A percentile compares a stretch with the other conserved stretches of the same genome.
These are phyloP conservation scores for Polypedilum pembai DNA, from an alignment of 1,140 invertebrate genomes.

Conservation along the genomic window DNA sequence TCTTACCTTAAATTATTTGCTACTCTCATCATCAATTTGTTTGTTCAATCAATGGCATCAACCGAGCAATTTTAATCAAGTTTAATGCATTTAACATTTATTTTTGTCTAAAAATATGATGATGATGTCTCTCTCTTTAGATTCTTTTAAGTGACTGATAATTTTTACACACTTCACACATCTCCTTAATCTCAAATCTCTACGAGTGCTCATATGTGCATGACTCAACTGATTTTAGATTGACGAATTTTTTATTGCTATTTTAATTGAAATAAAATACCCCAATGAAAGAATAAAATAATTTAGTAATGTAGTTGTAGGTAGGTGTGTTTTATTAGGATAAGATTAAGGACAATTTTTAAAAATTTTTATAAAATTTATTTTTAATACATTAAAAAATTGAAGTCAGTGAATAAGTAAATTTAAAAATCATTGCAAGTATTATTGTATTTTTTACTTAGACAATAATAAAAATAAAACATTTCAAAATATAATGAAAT, in stretches of 20 bases:
- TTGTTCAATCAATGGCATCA: neutral
- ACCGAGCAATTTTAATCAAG: neutral
- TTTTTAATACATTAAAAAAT: no score
- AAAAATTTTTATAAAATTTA: no score
- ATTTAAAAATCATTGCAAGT: no score
- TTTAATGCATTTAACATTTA: neutral
- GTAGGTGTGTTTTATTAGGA: no score
- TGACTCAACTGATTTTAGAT: slow-evolving; percentile 21
- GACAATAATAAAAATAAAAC: no score
- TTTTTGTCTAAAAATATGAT: neutral
- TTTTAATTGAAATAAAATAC: no score
- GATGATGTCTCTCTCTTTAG: neutral
- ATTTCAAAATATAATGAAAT: no score
- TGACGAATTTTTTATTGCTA: neutral
- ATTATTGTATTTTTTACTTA: no score
- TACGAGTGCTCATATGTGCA: neutral
- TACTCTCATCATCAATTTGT: neutral
- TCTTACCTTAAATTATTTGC: slow-evolving; percentile 53
- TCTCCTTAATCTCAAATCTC: slow-evolving; percentile 23
- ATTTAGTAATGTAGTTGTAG: no score
- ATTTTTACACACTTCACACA: neutral
- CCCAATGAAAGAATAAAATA: no score
- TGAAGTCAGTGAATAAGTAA: no score
- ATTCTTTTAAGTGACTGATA: neutral
- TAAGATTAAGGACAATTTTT: no score